phyloP scores from a whole-genome alignment of 2,888 invertebrate species.

The Clanis bilineata region DNA sequence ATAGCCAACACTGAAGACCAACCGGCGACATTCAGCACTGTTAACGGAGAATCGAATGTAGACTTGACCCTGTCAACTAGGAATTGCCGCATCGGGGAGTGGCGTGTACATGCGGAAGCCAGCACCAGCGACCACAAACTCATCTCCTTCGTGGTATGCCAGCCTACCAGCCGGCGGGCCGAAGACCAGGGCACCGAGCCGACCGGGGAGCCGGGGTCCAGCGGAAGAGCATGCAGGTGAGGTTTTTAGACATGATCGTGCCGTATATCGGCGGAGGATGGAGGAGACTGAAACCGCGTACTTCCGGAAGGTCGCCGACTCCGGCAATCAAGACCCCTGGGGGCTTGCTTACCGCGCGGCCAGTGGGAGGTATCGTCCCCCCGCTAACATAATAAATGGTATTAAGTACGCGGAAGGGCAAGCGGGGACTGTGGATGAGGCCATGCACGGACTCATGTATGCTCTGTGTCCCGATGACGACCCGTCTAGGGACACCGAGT shows the following conservation, averaged over 20 bases:
- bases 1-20: neutral
- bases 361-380: conserved; percentile 26
- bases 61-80: conserved; percentile 5
- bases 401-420: conserved; percentile 15
- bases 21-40: too few relatives aligned
- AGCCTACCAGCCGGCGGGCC: conserved; percentile 44
- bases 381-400: conserved; percentile 24
- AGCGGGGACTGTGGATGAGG: conserved; percentile 19
- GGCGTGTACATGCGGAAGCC: neutral
- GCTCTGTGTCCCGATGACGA: conserved; percentile 43
- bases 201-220: neutral
- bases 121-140: conserved; percentile 5
- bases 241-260: neutral
- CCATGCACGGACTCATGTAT: too few relatives aligned
- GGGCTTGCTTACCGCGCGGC: conserved; percentile 31
- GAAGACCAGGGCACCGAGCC: neutral
- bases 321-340: conserved; percentile 30
- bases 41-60: neutral
- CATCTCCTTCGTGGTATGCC: conserved; percentile 41
- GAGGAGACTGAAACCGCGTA: neutral
- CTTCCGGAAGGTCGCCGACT: conserved; percentile 16
- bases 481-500: conserved; percentile 17
- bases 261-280: neutral
- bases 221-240: neutral
- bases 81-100: neutral